A percentile compares a stretch with the other conserved stretches of the same genome.
Evolutionary conservation across 2,888 invertebrate species (phyloP).

Genomic region (Blastobasis adustella): DNA sequence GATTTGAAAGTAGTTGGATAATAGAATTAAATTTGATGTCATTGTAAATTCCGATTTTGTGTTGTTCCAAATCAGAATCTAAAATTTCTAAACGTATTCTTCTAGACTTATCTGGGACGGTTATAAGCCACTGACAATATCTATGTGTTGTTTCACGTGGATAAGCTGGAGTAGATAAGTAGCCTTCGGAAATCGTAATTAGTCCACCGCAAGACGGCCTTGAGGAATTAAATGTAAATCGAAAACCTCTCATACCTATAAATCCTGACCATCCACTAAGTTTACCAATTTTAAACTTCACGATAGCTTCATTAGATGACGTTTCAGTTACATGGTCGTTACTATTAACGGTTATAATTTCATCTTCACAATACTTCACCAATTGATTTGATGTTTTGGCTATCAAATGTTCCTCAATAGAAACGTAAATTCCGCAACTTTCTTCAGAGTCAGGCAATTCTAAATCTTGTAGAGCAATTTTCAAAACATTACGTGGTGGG

Average conservation of each 20-base stretch:
- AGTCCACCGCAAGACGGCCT: constrained; percentile 79
- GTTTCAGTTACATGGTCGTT: constrained; percentile 23
- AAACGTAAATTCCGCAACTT: constrained; percentile 47
- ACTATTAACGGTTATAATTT: too few relatives aligned
- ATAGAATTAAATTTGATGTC: constrained; percentile 59
- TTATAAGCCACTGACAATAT: constrained; percentile 53
- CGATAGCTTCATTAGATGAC: constrained; percentile 40
- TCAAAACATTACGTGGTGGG: constrained; percentile 27
- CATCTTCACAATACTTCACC: constrained; percentile 12
- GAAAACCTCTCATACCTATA: constrained; percentile 69
- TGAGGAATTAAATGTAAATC: constrained; percentile 75
- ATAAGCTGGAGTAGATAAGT: constrained; percentile 82
- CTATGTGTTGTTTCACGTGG: constrained; percentile 54
- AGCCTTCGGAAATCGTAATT: constrained; percentile 77
- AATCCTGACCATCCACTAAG: constrained; percentile 38
- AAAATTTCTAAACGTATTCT: constrained; percentile 68
- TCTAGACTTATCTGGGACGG: constrained; percentile 44
- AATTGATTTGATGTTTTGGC: constrained; percentile 34
- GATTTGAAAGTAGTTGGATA: constrained; percentile 37
- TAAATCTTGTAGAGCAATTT: constrained; percentile 34
- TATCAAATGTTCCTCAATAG: constrained; percentile 42
- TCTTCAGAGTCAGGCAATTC: constrained; percentile 40
- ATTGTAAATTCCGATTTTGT: constrained; percentile 66
- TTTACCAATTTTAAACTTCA: constrained; percentile 46
- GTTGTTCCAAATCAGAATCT: constrained; percentile 54